These are phyloP conservation scores for Dermolepida albohirtum DNA, from an alignment of 2,888 invertebrate genomes.

Conservation along the genomic window DNA sequence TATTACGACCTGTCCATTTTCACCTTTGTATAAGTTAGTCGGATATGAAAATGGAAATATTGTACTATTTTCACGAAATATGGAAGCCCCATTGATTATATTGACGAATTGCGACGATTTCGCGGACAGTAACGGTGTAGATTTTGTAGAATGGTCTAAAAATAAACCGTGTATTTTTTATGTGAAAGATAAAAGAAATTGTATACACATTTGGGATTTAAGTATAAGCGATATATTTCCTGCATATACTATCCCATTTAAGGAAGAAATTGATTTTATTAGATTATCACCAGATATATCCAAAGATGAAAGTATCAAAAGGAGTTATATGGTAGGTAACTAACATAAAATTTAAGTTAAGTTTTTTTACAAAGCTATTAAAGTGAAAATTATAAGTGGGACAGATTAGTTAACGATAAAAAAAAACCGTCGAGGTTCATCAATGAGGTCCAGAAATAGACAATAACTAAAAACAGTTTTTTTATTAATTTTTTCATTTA, in stretches of 20 bases:
- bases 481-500: too few relatives aligned
- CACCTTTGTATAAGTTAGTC: slow-evolving; percentile 65
- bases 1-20: slow-evolving; percentile 67
- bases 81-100: slow-evolving; percentile 63
- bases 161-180: slow-evolving; percentile 68
- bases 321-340: slow-evolving; percentile 63
- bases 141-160: slow-evolving; percentile 68
- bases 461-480: too few relatives aligned
- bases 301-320: slow-evolving; percentile 25
- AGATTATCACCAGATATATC: slow-evolving; percentile 61
- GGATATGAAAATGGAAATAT: slow-evolving; percentile 68
- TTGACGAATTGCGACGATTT: slow-evolving; percentile 59
- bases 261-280: slow-evolving; percentile 63
- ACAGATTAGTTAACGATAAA: too few relatives aligned
- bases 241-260: slow-evolving; percentile 63
- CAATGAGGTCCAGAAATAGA: too few relatives aligned
- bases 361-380: too few relatives aligned
- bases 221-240: slow-evolving; percentile 67
- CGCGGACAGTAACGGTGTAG: slow-evolving; percentile 56
- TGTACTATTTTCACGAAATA: slow-evolving; percentile 64
- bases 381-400: too few relatives aligned
- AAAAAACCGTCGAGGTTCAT: too few relatives aligned
- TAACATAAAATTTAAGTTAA: too few relatives aligned
- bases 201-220: slow-evolving; percentile 69
- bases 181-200: slow-evolving; percentile 64